Evolutionary conservation across 1,140 invertebrate species (phyloP).

Genomic region (Drosophila nigrodunni): DNA sequence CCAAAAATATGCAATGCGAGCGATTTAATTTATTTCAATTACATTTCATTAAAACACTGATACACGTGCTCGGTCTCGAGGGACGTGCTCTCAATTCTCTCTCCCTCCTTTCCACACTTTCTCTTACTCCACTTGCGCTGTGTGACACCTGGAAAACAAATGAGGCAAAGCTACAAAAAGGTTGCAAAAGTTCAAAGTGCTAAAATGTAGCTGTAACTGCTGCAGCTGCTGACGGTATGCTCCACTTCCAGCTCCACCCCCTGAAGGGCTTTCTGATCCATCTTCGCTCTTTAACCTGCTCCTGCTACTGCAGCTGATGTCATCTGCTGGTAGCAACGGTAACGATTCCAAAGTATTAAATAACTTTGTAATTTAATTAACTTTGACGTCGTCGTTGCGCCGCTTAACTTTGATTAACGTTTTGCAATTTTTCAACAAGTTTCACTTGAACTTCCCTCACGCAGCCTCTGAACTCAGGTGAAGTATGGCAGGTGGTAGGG

Average conservation of each 20-base stretch:
- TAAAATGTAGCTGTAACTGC: constrained; percentile 5
- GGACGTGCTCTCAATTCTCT: neutral
- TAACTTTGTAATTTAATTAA: constrained; percentile 84
- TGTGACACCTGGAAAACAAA: constrained; percentile 15
- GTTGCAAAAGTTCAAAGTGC: constrained; percentile 60
- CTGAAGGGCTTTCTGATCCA: too few relatives aligned
- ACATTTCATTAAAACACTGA: constrained; percentile 74
- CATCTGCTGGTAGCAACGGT: constrained; percentile 37
- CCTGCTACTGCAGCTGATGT: constrained; percentile 13
- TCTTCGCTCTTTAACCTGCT: neutral
- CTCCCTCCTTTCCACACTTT: neutral
- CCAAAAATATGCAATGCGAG: constrained; percentile 41
- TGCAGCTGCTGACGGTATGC: constrained; percentile 26
- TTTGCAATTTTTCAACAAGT: constrained; percentile 81
- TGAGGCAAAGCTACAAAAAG: constrained; percentile 31
- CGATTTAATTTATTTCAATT: constrained; percentile 78
- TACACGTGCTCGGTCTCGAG: constrained; percentile 57
- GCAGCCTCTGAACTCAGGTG: constrained; percentile 26
- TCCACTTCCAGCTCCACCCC: neutral
- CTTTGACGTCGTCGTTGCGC: constrained; percentile 72
- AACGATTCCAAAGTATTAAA: constrained; percentile 79
- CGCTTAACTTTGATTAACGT: constrained; percentile 83
- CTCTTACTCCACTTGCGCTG: neutral
- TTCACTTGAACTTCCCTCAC: constrained; percentile 66
- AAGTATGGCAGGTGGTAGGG: constrained; percentile 7